Evolutionary conservation across 2,113 vertebrate species (phyloP).

Genomic region (Ailurus styani): DNA sequence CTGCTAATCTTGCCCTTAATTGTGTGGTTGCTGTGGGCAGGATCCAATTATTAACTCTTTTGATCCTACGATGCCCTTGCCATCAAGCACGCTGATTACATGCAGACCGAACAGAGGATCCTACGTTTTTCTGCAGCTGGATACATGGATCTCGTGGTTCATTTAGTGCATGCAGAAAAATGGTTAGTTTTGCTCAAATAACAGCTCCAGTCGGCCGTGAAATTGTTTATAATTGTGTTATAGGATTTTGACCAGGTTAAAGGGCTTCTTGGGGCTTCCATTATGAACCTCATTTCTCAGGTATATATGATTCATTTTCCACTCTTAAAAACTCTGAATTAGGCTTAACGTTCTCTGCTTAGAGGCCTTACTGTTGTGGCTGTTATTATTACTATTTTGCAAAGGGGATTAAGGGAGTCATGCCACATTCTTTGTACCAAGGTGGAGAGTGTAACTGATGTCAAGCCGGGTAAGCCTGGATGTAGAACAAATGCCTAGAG

Average conservation of each 20-base stretch:
- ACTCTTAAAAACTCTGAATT: conserved; percentile 45
- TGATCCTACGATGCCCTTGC: conserved; percentile 40
- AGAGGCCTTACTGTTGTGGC: not conserved
- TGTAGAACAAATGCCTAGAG: not conserved
- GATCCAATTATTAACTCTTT: conserved; percentile 74
- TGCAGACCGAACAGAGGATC: not conserved
- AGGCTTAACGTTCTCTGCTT: conserved; percentile 22
- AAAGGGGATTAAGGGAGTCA: conserved; percentile 9
- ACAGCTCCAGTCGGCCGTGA: conserved; percentile 61
- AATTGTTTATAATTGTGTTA: conserved; percentile 71
- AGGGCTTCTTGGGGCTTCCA: conserved; percentile 59
- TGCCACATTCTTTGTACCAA: not conserved
- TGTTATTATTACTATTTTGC: not conserved
- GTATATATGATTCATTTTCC: conserved; percentile 58
- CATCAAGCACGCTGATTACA: not conserved
- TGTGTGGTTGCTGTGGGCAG: conserved; percentile 70
- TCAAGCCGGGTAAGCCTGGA: not conserved
- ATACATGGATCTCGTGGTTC: conserved; percentile 9
- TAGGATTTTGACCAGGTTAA: conserved; percentile 65
- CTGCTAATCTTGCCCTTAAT: conserved; percentile 80
- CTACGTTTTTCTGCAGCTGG: conserved; percentile 2
- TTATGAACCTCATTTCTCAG: conserved; percentile 63
- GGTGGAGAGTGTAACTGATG: not conserved
- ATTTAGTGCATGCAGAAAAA: conserved; percentile 61
- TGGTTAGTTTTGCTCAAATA: conserved; percentile 60